Conservation (phyloP, 1,140 invertebrate genomes). For the Magallana angulata region DNA sequence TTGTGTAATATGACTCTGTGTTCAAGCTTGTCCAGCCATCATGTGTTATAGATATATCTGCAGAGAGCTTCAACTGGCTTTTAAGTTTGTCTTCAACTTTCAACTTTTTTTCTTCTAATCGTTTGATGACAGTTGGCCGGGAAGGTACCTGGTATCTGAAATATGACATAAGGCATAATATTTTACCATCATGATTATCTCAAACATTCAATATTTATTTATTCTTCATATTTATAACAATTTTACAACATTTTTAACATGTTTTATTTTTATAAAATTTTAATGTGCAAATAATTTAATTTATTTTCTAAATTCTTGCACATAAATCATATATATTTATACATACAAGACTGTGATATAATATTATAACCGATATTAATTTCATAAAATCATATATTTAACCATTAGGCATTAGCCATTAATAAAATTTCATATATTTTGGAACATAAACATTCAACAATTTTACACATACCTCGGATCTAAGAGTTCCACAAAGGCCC, state of each 20-base stretch:
- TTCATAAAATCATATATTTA: too few species aligned
- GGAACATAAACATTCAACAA: too few species aligned
- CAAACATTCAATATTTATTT: background rate
- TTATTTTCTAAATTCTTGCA: background rate
- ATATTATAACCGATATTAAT: too few species aligned
- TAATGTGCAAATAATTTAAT: background rate
- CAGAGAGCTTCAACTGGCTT: background rate
- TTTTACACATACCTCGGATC: too few species aligned
- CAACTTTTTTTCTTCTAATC: constrained; percentile 7
- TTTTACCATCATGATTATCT: background rate
- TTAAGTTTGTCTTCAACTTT: background rate
- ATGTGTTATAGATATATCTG: background rate
- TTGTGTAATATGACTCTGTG: too few species aligned
- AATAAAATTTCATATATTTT: too few species aligned
- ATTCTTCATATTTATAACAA: background rate
- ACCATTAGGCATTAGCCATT: too few species aligned
- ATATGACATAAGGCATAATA: background rate
- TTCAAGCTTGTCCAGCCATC: background rate
- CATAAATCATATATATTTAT: too few species aligned
- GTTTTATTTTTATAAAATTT: too few species aligned
- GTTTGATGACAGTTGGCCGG: background rate
- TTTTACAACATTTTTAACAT: background rate
- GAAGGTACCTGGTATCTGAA: background rate
- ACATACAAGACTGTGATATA: too few species aligned
- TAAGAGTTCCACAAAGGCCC: too few species aligned